A percentile compares a stretch with the other conserved stretches of the same genome.
Conservation (phyloP, 2,888 invertebrate genomes). For the Dastarcus helophoroides region DNA sequence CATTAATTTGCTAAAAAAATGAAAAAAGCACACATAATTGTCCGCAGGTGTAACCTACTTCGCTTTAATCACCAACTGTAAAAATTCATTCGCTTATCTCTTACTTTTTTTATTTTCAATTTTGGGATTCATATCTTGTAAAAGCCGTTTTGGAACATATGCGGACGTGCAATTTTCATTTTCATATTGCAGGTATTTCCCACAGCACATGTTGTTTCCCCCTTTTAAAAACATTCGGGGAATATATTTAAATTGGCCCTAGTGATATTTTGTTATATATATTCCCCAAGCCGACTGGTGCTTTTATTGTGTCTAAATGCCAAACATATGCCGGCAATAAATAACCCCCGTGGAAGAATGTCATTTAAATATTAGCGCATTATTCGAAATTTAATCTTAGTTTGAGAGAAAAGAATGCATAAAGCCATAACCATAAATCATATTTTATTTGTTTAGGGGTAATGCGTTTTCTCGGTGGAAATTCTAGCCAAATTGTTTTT, state of each 20-base stretch:
- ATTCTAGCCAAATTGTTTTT: too few species aligned
- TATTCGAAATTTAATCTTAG: too few species aligned
- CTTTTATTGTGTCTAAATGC: constrained; percentile 1
- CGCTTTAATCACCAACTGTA: too few species aligned
- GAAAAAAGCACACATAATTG: too few species aligned
- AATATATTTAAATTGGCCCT: constrained; percentile 4
- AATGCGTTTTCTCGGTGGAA: too few species aligned
- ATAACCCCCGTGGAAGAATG: neutral
- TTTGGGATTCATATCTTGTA: constrained; percentile 10
- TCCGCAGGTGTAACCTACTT: too few species aligned
- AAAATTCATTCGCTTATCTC: neutral
- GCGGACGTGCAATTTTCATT: constrained; percentile 12
- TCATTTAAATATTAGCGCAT: too few species aligned
- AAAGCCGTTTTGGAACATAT: constrained; percentile 11
- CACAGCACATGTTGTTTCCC: constrained; percentile 1
- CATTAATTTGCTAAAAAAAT: too few species aligned
- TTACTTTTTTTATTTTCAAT: constrained; percentile 11
- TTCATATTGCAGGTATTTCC: constrained; percentile 10
- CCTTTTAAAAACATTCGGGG: neutral
- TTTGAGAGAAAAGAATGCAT: too few species aligned
- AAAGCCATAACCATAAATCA: too few species aligned
- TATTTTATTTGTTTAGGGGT: too few species aligned
- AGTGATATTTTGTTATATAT: constrained; percentile 2
- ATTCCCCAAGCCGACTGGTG: neutral
- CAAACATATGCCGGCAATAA: constrained; percentile 1